A percentile compares a stretch with the other conserved stretches of the same genome.
phyloP scores from a whole-genome alignment of 2,113 vertebrate genomes.

The Corapipo altera region DNA sequence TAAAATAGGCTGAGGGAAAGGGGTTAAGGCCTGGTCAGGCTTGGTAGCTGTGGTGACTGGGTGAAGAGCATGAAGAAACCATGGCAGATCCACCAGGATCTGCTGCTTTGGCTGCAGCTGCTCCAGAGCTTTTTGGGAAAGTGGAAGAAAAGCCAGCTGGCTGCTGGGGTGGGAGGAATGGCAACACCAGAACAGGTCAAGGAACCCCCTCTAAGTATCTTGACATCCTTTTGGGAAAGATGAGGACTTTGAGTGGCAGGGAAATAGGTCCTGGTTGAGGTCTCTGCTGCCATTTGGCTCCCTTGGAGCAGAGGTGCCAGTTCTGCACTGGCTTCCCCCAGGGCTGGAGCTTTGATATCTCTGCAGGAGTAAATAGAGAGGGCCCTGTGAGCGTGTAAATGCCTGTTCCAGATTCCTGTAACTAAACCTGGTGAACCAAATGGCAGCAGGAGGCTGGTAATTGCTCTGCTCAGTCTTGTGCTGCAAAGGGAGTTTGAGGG shows the following conservation, averaged over 20 bases:
- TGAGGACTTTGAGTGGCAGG: not conserved
- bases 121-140: not conserved
- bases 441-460: not conserved
- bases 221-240: not conserved
- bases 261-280: not conserved
- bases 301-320: not conserved
- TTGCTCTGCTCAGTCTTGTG: accelerated
- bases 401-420: not conserved
- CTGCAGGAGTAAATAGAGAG: not conserved
- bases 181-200: not conserved
- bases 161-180: not conserved
- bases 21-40: not conserved
- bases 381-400: accelerated
- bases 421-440: not conserved
- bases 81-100: not conserved
- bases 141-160: not conserved
- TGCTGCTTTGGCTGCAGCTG: not conserved
- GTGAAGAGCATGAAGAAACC: not conserved
- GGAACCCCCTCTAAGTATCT: no score
- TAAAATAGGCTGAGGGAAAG: not conserved
- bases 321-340: not conserved
- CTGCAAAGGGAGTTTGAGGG: not conserved
- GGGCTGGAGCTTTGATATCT: not conserved
- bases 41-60: not conserved
- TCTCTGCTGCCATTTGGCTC: not conserved